Conservation (phyloP, 2,113 vertebrate genomes). For the Callocephalon fimbriatum region DNA sequence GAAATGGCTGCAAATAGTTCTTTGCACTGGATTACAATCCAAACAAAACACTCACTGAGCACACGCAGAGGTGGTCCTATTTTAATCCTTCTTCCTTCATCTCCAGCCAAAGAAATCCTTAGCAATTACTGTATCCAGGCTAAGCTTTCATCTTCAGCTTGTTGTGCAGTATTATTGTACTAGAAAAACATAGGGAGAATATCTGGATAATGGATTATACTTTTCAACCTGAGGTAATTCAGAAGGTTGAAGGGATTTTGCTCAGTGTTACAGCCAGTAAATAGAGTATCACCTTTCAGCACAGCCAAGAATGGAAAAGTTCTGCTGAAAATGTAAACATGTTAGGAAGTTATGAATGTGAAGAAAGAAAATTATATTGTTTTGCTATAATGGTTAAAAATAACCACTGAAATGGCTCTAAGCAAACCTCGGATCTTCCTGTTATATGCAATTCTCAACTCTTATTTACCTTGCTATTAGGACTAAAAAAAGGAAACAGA, state of each 20-base stretch:
- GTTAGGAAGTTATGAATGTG: conserved; percentile 27
- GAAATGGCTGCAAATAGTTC: background rate
- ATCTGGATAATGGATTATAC: conserved; percentile 63
- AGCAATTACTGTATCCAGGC: background rate
- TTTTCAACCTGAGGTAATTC: conserved; percentile 48
- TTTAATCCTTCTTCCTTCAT: conserved; percentile 42
- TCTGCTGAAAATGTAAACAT: conserved; percentile 43
- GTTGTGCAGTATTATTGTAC: background rate
- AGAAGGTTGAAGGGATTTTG: conserved; percentile 46
- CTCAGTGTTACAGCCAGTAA: conserved; percentile 10
- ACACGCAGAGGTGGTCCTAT: conserved; percentile 5
- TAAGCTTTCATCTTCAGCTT: conserved; percentile 38
- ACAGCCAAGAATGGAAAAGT: conserved; percentile 48
- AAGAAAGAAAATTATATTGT: conserved; percentile 8
- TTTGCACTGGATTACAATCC: background rate
- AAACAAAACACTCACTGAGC: background rate
- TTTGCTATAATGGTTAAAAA: conserved; percentile 36
- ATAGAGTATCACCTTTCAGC: conserved; percentile 47
- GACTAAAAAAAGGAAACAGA: background rate
- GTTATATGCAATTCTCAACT: background rate
- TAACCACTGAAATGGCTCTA: background rate
- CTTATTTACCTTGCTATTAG: conserved; percentile 8
- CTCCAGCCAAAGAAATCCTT: conserved; percentile 42
- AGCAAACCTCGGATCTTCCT: conserved; percentile 31
- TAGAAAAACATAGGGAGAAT: conserved; percentile 22